Evolutionary conservation across 2,888 invertebrate genomes (phyloP).

Genomic region (Dryobotodes eremita): DNA sequence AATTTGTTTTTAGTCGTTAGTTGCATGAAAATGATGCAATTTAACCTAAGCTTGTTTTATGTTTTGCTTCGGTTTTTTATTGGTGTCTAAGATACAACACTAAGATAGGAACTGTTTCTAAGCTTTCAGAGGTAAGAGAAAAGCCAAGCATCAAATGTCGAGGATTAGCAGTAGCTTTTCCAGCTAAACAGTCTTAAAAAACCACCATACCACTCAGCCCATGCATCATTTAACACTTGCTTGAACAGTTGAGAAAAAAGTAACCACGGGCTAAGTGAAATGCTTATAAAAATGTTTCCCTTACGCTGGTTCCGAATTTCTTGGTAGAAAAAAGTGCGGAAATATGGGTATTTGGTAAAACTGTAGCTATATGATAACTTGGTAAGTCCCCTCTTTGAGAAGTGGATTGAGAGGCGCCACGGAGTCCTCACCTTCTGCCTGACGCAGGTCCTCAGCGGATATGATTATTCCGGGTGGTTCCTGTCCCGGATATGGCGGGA

Average conservation of each 20-base stretch:
- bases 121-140: neutral
- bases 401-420: too few species aligned
- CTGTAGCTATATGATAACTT: neutral
- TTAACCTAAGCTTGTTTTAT: neutral
- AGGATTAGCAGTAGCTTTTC: too few species aligned
- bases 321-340: neutral
- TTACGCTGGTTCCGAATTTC: neutral
- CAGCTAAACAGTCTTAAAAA: neutral
- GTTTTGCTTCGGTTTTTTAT: neutral
- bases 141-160: neutral
- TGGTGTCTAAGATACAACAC: neutral
- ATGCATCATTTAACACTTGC: neutral
- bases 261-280: neutral
- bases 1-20: neutral
- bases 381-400: too few species aligned
- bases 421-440: too few species aligned
- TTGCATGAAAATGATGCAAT: neutral
- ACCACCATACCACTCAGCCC: neutral
- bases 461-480: too few species aligned
- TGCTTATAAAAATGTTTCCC: neutral
- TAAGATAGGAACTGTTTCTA: neutral
- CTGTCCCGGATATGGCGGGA: too few species aligned
- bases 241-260: neutral
- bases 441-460: too few species aligned
- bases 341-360: neutral